Evolutionary conservation across 2,797 vertebrate genomes (phyloP), one percentile per base, ranked within the genome.

Genomic region (Mionectes olivaceus): DNA sequence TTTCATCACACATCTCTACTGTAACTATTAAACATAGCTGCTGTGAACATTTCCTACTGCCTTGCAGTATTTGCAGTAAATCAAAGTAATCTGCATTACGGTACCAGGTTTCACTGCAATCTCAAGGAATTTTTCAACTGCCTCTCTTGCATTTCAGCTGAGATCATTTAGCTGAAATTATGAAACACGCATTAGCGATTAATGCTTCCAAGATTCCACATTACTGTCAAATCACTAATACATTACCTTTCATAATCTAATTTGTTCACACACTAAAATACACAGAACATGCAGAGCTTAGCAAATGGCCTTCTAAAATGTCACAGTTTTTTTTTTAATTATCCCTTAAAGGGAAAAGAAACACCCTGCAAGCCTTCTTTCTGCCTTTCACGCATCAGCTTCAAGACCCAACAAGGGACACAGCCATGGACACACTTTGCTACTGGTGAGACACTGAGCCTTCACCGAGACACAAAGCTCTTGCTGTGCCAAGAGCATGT

Each of bases 191-290:
- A 93, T 95, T 96, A 95, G 87, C 63, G 19, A 96, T 95, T 95
- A 97, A 97, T 90, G 87, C 69, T 92, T 95, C 94, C 92, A 95
- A 96, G 94, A 96, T 93, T 89, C 94, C 85, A 93, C 85, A 95
- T 96, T 96, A 95, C 94, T 96, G 96, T 95, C 96, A 96, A 91
- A 87, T 89, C 85, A 90, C 93, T 96, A 96, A 97, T 96, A 92
- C 96, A 94, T 97, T 95, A 96, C 96, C 86, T 97, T 96, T 95
- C 89, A 92, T 97, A 96, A 96, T 90, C 91, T 92, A 93, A 97
- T 96, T 96, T 96, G 96, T 94, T 94, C 95, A 93, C 95, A 92
- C 90, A 94, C 86, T 94, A 94, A 97, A 94, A 93, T 95, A 96
- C 83, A 94, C 90, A 96, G 64, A 95, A 96, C 94, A 94, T 91